Conservation (phyloP, 2,888 invertebrate species). For the Galeopsomyia nigrocyanea region DNA sequence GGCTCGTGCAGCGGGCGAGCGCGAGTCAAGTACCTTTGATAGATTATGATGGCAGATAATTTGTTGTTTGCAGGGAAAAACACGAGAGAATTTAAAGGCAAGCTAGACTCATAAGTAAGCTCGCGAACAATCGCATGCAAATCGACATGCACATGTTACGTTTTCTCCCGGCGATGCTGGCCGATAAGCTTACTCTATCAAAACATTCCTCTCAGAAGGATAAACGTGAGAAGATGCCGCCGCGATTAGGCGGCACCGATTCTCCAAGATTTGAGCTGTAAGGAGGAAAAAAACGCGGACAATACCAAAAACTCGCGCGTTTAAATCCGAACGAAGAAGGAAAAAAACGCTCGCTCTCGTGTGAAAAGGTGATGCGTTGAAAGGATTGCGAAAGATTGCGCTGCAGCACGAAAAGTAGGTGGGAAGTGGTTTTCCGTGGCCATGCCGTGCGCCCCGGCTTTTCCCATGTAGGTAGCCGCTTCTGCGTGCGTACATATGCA, state of each 20-base stretch:
- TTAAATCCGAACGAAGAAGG: constrained; percentile 5
- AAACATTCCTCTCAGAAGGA: constrained; percentile 34
- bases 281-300: neutral
- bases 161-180: constrained; percentile 18
- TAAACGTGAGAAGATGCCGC: constrained; percentile 43
- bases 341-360: constrained; percentile 22
- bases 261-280: constrained; percentile 14
- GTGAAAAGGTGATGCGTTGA: constrained; percentile 48
- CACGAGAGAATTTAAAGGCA: too few relatives aligned
- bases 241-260: constrained; percentile 31
- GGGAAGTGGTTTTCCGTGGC: constrained; percentile 35
- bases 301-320: constrained; percentile 24
- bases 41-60: constrained; percentile 12
- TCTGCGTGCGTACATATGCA: constrained; percentile 44
- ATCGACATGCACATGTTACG: too few relatives aligned
- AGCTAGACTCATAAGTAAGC: too few relatives aligned
- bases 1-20: neutral
- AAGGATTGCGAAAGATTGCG: constrained; percentile 61
- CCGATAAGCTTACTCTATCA: constrained; percentile 30
- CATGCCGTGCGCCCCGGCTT: constrained; percentile 14
- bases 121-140: neutral
- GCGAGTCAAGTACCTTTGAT: constrained; percentile 18
- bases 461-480: constrained; percentile 38
- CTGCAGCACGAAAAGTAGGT: constrained; percentile 22
- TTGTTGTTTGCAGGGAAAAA: neutral